Evolutionary conservation across 2,888 invertebrate genomes (phyloP).

Genomic region (Frankliniella intonsa): DNA sequence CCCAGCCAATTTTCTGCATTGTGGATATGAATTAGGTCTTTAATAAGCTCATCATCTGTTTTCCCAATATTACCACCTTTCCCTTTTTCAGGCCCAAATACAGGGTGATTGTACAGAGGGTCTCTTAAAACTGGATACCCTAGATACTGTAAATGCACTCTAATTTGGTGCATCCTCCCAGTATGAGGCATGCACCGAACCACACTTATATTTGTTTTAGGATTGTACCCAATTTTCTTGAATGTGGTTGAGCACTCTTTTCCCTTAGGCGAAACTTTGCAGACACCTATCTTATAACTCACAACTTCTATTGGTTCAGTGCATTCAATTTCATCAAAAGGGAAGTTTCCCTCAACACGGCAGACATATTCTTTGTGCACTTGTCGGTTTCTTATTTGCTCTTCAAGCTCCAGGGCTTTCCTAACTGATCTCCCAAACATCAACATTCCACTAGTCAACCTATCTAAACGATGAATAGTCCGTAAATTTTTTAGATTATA

Average conservation of each 20-base stretch:
- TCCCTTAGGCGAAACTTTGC: conserved; percentile 50
- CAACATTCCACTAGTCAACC: conserved; percentile 56
- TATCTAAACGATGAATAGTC: conserved; percentile 53
- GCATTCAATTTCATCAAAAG: conserved; percentile 47
- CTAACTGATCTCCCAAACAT: conserved; percentile 51
- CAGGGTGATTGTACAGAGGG: conserved; percentile 52
- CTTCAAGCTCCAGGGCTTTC: conserved; percentile 50
- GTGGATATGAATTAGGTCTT: conserved; percentile 46
- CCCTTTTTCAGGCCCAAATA: conserved; percentile 1
- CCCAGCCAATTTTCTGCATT: conserved; percentile 48
- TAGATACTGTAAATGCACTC: conserved; percentile 59
- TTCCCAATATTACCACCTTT: conserved; percentile 44
- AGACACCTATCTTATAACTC: conserved; percentile 52
- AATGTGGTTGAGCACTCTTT: conserved; percentile 52
- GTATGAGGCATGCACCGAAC: conserved; percentile 54
- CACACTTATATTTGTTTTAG: conserved; percentile 48
- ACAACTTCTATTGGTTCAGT: conserved; percentile 49
- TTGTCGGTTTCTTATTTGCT: conserved; percentile 48
- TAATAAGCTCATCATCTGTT: conserved; percentile 46
- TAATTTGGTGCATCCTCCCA: conserved; percentile 59
- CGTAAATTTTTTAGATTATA: conserved; percentile 49
- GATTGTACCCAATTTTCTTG: conserved; percentile 50
- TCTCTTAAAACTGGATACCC: conserved; percentile 58
- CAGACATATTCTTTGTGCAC: conserved; percentile 53
- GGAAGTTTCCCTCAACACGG: conserved; percentile 50